Conservation (phyloP, 2,113 vertebrate species). For the Etheostoma cragini region DNA sequence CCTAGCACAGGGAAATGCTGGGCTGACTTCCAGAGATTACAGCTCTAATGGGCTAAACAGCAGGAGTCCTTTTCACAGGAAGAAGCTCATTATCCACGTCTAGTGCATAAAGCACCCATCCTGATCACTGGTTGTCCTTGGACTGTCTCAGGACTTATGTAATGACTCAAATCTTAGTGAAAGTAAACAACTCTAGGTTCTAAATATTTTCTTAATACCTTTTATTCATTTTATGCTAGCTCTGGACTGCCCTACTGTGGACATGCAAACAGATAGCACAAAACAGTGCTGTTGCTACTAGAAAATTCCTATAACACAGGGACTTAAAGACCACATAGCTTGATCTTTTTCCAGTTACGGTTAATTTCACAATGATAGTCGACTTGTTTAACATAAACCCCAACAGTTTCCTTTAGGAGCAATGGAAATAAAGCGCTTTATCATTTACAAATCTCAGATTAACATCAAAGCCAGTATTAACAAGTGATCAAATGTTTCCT, state of each 20-base stretch:
- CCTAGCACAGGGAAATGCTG: conserved; percentile 38
- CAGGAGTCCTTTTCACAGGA: conserved; percentile 71
- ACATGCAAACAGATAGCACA: not conserved
- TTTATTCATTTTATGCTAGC: not conserved
- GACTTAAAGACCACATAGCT: not conserved
- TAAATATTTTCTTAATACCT: not conserved
- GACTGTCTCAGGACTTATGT: conserved; percentile 45
- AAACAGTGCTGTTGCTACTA: not conserved
- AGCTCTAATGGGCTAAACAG: conserved; percentile 71
- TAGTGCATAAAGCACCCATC: conserved; percentile 35
- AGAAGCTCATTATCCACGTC: conserved; percentile 69
- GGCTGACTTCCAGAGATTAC: conserved; percentile 65
- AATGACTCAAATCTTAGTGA: conserved; percentile 31
- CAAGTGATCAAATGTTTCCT: not conserved
- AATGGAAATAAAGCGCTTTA: not conserved
- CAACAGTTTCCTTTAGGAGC: not conserved
- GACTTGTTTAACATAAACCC: not conserved
- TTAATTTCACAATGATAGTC: not conserved
- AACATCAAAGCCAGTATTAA: not conserved
- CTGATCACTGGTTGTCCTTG: conserved; percentile 42
- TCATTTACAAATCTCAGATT: conserved; percentile 1
- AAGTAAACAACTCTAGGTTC: conserved; percentile 23
- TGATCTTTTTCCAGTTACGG: not conserved
- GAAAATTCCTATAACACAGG: not conserved
- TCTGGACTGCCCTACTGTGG: not conserved